Conservation (phyloP, 2,888 invertebrate species). For the Pristionchus japonicus region DNA sequence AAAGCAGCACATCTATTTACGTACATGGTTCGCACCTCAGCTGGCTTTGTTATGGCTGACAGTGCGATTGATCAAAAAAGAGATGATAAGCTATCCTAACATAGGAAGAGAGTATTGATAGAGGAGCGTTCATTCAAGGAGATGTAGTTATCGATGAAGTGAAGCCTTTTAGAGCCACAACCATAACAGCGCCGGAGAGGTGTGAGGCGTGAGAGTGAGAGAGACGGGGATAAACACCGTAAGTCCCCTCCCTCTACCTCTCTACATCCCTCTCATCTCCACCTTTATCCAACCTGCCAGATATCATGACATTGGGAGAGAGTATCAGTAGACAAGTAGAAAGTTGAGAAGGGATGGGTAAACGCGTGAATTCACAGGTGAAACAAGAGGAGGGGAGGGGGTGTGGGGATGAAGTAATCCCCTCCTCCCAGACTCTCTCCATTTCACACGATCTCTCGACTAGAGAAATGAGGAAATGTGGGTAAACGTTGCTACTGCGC, state of each 20-base stretch:
- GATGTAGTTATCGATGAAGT: background rate
- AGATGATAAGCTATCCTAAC: too few species aligned
- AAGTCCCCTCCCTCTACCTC: background rate
- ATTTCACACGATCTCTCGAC: background rate
- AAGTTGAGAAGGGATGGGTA: slow-evolving; percentile 20
- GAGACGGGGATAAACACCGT: slow-evolving; percentile 4
- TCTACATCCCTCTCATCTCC: background rate
- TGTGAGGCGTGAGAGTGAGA: background rate
- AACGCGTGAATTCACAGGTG: background rate
- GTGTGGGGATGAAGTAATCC: background rate
- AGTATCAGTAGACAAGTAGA: slow-evolving; percentile 16
- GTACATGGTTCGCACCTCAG: too few species aligned
- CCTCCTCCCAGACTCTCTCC: background rate
- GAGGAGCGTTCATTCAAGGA: background rate
- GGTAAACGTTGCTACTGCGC: background rate
- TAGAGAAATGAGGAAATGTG: background rate
- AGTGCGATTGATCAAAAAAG: too few species aligned
- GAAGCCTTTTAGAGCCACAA: background rate
- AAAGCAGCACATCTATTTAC: too few species aligned
- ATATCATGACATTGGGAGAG: too few species aligned
- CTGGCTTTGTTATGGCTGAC: too few species aligned
- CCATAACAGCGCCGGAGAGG: background rate
- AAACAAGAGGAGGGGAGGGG: background rate
- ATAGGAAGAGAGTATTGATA: too few species aligned
- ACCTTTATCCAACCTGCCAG: background rate